Conservation (phyloP, 2,797 vertebrate genomes). For the Hylomyscus alleni region DNA sequence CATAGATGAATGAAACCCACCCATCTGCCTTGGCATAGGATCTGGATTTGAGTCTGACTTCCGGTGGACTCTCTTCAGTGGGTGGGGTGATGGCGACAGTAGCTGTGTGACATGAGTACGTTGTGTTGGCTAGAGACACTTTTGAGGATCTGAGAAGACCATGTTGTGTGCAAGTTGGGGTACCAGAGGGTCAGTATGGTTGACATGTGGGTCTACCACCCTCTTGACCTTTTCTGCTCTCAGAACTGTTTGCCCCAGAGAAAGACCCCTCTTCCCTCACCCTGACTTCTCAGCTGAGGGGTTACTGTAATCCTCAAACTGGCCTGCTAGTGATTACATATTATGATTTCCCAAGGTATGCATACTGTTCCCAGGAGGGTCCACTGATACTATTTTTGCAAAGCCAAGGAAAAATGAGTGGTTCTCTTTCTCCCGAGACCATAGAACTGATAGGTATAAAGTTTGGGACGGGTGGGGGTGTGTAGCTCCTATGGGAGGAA, state of each 20-base stretch:
- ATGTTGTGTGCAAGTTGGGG: accelerated
- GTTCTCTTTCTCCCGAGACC: neutral
- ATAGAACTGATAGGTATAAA: neutral
- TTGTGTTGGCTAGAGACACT: neutral
- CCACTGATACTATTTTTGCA: neutral
- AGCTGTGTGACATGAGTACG: neutral
- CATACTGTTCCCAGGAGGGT: accelerated
- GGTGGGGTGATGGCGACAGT: neutral
- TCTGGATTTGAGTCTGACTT: neutral
- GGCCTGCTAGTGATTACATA: too few relatives aligned
- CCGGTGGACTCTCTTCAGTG: neutral
- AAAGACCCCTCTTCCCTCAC: neutral
- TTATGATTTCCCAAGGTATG: neutral
- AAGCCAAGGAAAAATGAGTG: neutral
- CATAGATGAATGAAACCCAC: neutral
- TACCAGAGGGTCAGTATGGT: neutral
- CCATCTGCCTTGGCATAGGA: accelerated
- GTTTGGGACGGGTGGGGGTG: neutral
- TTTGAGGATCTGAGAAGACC: neutral
- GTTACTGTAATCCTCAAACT: neutral
- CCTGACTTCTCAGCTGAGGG: neutral
- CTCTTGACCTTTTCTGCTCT: neutral
- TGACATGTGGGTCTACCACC: accelerated
- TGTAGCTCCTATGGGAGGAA: neutral
- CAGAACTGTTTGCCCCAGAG: neutral